Evolutionary conservation across 1,140 invertebrate species (phyloP), one percentile per base, ranked within the genome.

Genomic region (Caenorhabditis remanei): DNA sequence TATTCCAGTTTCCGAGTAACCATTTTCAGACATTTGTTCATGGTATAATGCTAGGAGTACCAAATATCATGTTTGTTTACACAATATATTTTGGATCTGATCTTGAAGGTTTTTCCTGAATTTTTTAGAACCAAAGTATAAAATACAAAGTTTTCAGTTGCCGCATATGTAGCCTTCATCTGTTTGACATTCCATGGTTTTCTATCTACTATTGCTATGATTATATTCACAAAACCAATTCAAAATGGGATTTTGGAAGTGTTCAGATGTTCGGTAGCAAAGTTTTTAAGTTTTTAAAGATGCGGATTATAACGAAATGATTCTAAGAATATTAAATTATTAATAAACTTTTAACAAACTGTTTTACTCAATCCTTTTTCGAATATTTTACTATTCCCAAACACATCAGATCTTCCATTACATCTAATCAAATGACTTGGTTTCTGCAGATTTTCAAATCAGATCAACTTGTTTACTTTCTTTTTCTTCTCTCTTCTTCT

Each of bases 21-120:
- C 19, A 71, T 19, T 71, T 71, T 71, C 16, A 71, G 65, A 71
- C 65, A 16, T 71, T 71, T 46, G 65, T 71, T 71, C 65, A 71
- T 46, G 65, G 65, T 43, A 43, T 71, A 5, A 71, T 71, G 65
- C 19, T 71, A 11, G 65, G 65, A 71, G 16, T 71, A 43, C 65
- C 65, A 4, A 71, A 71, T 46, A 43, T 71, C 46, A 4, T 71
- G 40, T 71, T 71, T 14, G n/a, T 71, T 43, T 71, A 71, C 41
- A 46, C 65, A 19, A 71, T 71, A 19, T 71, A 43, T 43, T 71
- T 71, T 71, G 65, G 65, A n/a, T 43, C 65, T 19, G 7, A 71
- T 11, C n/a, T 71, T 46, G 65, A 71, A 71, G 40, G 65, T 71
- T 43, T 24, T 6, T 43, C 24, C 8, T 16, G 11, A 0, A 32